Evolutionary conservation across 2,888 invertebrate genomes (phyloP).

Genomic region (Luffia ferchaultella): DNA sequence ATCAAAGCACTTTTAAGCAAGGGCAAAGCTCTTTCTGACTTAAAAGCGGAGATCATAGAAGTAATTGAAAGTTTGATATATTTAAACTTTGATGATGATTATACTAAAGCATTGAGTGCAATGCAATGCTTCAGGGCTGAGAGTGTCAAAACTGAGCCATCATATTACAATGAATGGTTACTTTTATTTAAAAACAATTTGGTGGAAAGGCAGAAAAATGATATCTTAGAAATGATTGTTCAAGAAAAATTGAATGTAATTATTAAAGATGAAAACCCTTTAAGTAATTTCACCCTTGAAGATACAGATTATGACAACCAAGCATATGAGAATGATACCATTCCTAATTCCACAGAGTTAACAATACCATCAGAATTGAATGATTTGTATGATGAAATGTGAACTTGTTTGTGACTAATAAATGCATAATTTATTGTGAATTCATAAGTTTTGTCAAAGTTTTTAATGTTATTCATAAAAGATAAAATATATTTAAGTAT

Average conservation of each 20-base stretch:
- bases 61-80: conserved; percentile 45
- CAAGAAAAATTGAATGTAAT: conserved; percentile 39
- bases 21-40: conserved; percentile 33
- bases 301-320: conserved; percentile 43
- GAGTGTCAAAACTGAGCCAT: conserved; percentile 37
- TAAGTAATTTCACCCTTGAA: conserved; percentile 33
- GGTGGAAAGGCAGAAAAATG: conserved; percentile 28
- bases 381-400: conserved; percentile 54
- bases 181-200: conserved; percentile 36
- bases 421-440: not conserved
- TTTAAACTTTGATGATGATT: conserved; percentile 42
- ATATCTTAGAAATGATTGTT: conserved; percentile 29
- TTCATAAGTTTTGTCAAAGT: not conserved
- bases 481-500: not conserved
- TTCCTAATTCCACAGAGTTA: conserved; percentile 38
- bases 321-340: conserved; percentile 49
- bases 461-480: not conserved
- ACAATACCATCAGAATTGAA: conserved; percentile 41
- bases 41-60: conserved; percentile 36
- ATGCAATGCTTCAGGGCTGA: conserved; percentile 39
- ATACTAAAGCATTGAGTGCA: conserved; percentile 37
- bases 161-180: conserved; percentile 46
- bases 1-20: conserved; percentile 50
- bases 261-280: conserved; percentile 37
- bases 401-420: too few species aligned